phyloP scores from a whole-genome alignment of 2,888 invertebrate species.

The Antheraea yamamai region DNA sequence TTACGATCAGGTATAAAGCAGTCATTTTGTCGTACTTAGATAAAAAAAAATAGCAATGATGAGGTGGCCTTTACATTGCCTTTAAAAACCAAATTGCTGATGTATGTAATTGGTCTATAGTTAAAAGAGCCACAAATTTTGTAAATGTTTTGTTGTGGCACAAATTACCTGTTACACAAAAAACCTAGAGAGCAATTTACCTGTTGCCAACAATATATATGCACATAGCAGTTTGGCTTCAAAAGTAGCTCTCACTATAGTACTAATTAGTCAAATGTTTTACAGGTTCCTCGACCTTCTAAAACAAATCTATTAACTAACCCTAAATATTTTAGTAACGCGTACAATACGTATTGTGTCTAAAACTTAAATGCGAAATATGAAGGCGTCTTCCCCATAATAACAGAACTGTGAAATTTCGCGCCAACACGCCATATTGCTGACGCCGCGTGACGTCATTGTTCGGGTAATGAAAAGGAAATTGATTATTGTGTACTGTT shows the following conservation, averaged over 20 bases:
- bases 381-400: slow-evolving; percentile 47
- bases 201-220: neutral
- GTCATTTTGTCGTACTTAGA: no score
- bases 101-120: neutral
- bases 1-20: no score
- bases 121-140: neutral
- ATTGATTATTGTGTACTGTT: slow-evolving; percentile 64
- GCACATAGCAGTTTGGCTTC: neutral
- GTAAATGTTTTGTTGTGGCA: neutral
- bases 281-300: neutral
- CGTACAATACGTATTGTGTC: neutral
- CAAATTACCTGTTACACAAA: no score
- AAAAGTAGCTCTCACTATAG: neutral
- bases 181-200: neutral
- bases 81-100: neutral
- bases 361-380: slow-evolving; percentile 4
- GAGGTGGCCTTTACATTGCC: neutral
- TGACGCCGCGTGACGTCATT: slow-evolving; percentile 68
- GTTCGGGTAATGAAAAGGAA: slow-evolving; percentile 71
- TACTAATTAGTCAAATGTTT: neutral
- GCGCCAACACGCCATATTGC: slow-evolving; percentile 68
- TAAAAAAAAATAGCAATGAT: neutral
- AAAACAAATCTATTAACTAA: neutral
- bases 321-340: neutral
- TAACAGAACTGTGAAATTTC: slow-evolving; percentile 66